These are phyloP conservation scores for Tragelaphus scriptus DNA, from an alignment of 2,113 vertebrate genomes.

Conservation along the genomic window DNA sequence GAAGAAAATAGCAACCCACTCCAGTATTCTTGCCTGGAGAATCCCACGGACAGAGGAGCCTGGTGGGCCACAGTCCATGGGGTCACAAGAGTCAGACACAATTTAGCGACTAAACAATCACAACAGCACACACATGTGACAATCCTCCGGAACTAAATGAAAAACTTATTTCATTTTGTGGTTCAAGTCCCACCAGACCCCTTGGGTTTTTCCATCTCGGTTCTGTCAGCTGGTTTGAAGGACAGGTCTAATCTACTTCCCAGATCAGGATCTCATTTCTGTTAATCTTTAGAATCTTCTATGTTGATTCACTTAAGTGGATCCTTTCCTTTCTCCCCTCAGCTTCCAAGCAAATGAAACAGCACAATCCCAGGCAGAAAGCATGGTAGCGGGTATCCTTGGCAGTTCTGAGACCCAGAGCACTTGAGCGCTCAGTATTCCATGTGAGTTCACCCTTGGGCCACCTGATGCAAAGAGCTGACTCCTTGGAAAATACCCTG, in stretches of 20 bases:
- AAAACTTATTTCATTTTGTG: neutral
- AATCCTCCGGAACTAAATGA: neutral
- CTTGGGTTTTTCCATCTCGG: neutral
- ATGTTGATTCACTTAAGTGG: neutral
- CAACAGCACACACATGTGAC: neutral
- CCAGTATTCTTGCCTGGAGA: neutral
- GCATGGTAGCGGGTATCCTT: neutral
- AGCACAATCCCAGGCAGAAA: neutral
- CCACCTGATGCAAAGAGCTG: neutral
- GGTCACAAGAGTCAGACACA: neutral
- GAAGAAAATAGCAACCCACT: neutral
- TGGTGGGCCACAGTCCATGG: neutral
- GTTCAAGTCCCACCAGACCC: neutral
- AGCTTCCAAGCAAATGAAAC: neutral
- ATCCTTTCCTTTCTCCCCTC: neutral
- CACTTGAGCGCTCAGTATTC: accelerated
- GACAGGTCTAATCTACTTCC: neutral
- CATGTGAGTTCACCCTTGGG: neutral
- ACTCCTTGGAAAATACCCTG: neutral
- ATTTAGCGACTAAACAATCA: neutral
- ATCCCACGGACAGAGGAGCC: neutral
- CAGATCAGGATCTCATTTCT: neutral
- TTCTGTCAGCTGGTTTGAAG: conserved; percentile 1
- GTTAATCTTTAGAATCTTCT: neutral
- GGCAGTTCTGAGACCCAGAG: neutral